These are phyloP conservation scores for Siniperca scherzeri DNA, from an alignment of 2,797 vertebrate genomes.

Conservation along the genomic window DNA sequence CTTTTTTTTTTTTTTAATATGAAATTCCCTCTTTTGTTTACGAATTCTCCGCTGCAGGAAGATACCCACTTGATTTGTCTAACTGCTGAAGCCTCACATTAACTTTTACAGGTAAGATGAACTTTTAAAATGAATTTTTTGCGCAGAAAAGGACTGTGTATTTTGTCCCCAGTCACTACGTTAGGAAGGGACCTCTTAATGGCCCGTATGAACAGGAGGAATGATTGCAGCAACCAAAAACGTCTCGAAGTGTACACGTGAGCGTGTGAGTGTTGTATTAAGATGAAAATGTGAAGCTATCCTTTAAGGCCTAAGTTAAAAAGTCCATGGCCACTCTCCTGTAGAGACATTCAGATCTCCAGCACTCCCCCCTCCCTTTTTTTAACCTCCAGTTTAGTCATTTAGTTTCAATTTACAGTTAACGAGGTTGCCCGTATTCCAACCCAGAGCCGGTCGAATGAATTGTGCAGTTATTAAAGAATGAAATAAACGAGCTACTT, in stretches of 20 bases:
- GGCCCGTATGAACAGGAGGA: not conserved
- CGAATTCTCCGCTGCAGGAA: not conserved
- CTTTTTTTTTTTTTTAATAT: not conserved
- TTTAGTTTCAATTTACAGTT: not conserved
- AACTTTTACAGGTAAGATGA: too few species aligned
- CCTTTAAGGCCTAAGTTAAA: not conserved
- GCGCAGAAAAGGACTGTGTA: not conserved
- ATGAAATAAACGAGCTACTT: not conserved
- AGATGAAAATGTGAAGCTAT: not conserved
- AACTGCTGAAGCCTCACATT: too few species aligned
- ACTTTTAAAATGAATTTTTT: too few species aligned
- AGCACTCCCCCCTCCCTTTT: not conserved
- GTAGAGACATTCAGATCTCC: conserved; percentile 2
- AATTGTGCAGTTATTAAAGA: conserved; percentile 8
- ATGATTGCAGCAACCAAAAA: not conserved
- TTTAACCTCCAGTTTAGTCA: not conserved
- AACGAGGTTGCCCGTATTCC: not conserved
- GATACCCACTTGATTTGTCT: not conserved
- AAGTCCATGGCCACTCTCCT: not conserved
- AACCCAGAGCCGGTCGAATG: not conserved
- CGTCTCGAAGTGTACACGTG: not conserved
- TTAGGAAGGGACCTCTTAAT: not conserved
- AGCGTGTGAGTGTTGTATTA: not conserved
- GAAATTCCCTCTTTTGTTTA: not conserved
- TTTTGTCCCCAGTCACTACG: not conserved